Evolutionary conservation across 35 echinoderm and acorn worm genomes (phyloP), one percentile per base, ranked within the genome.

Genomic region (Acanthaster planci): DNA sequence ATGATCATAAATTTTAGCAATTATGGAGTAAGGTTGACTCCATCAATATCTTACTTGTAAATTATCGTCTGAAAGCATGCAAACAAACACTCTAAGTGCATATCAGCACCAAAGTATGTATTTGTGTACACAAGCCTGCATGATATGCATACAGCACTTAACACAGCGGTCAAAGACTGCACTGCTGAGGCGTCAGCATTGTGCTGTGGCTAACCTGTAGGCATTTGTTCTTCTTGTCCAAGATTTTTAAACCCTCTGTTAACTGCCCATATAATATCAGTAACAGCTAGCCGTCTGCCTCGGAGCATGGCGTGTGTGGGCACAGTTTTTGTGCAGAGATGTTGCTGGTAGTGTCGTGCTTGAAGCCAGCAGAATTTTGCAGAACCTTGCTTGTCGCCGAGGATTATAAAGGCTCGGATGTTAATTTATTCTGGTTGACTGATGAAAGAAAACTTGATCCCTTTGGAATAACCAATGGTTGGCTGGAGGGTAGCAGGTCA

Each of bases 121-220:
- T 72, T 72, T 72, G 34, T 72, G 64, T 72, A 72, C 64, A 72
- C 9, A 72, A 26, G 22, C 64, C 26, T 31, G 64, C 64, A 21
- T 72, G 64, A 72, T 72, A 72, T 72, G 64, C 30, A 72, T 72
- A 72, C 21, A 72, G 64, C 64, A 72, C 64, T 72, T 72, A 34
- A 72, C 14, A 26, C 64, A 72, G 30, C 23, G 64, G 64, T 72
- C 64, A 72, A 72, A 72, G 64, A 72, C 64, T 26, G 29, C 8
- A 34, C 64, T 31, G 12, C 23, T 34, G 30, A 29, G 1, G 64
- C 64, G 34, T 72, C 64, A 29, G 64, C 23, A 72, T 29, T 26
- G 23, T 72, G 26, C 64, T 29, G 64, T 72, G 64, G 64, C 34
- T 72, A 47, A 47, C 42, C 42, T 12, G 42, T 12, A 47, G 42